A percentile compares a stretch with the other conserved stretches of the same genome.
phyloP scores from a whole-genome alignment of 30 jellyfish, hydroid and myxozoan species.

The Aurelia aurita complex sp. Pacific region DNA sequence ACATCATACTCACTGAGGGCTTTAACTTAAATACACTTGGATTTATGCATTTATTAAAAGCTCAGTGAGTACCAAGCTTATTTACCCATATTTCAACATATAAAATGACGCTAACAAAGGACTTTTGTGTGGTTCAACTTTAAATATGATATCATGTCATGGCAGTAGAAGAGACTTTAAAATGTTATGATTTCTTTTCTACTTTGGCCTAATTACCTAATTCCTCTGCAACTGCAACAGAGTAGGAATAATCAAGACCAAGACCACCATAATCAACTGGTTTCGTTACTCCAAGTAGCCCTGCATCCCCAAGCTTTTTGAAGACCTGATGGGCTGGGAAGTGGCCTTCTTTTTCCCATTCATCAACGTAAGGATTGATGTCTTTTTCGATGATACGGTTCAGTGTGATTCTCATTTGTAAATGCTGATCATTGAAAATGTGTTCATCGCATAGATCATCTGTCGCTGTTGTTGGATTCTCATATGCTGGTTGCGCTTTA shows the following conservation, averaged over 20 bases:
- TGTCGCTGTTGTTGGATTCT: conserved; percentile 66
- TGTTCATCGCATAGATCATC: conserved; percentile 83
- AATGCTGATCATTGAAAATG: conserved; percentile 76
- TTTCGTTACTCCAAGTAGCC: conserved; percentile 87
- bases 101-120: too few relatives aligned
- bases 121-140: too few relatives aligned
- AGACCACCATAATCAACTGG: conserved; percentile 96
- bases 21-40: too few relatives aligned
- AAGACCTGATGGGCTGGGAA: conserved; percentile 92
- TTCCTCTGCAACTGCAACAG: conserved; percentile 90
- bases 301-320: conserved; percentile 92
- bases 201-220: conserved; percentile 39
- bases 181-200: too few relatives aligned
- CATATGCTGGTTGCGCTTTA: conserved; percentile 66
- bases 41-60: too few relatives aligned
- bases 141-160: too few relatives aligned
- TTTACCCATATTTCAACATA: too few relatives aligned
- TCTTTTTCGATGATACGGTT: conserved; percentile 80
- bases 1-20: too few relatives aligned
- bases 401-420: conserved; percentile 73
- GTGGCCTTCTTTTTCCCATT: conserved; percentile 83
- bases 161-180: too few relatives aligned
- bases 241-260: conserved; percentile 86
- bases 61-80: too few relatives aligned
- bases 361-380: conserved; percentile 88